Conservation (phyloP, 2,113 vertebrate genomes). For the Bos taurus region DNA sequence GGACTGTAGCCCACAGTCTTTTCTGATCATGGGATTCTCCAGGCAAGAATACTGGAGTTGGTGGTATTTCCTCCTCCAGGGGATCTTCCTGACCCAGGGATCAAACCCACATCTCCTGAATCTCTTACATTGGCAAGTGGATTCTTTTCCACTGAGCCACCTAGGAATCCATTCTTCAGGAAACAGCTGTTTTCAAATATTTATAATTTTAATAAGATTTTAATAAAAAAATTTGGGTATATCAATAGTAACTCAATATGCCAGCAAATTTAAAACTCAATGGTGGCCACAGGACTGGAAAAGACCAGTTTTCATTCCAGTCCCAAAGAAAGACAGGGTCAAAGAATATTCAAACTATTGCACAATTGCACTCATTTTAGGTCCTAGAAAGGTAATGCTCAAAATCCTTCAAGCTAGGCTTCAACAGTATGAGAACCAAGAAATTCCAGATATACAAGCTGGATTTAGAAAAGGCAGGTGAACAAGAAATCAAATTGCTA, state of each 20-base stretch:
- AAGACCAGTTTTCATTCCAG: background rate
- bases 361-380: background rate
- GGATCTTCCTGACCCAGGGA: background rate
- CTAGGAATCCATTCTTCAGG: background rate
- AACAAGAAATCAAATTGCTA: background rate
- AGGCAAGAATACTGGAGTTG: background rate
- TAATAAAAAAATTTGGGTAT: background rate
- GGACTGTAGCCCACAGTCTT: rapidly evolving
- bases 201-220: background rate
- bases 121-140: background rate
- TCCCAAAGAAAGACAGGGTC: background rate
- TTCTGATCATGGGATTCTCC: background rate
- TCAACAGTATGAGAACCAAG: background rate
- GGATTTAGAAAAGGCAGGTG: background rate
- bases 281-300: background rate
- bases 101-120: background rate
- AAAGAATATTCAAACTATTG: background rate
- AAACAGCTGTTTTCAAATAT: background rate
- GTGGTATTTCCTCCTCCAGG: background rate
- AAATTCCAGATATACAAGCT: background rate
- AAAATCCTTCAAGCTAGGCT: background rate
- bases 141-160: background rate
- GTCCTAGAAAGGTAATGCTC: background rate
- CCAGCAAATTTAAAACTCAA: background rate
- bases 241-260: background rate